Evolutionary conservation across 2,888 invertebrate genomes (phyloP).

Genomic region (Galerucella calmariensis): DNA sequence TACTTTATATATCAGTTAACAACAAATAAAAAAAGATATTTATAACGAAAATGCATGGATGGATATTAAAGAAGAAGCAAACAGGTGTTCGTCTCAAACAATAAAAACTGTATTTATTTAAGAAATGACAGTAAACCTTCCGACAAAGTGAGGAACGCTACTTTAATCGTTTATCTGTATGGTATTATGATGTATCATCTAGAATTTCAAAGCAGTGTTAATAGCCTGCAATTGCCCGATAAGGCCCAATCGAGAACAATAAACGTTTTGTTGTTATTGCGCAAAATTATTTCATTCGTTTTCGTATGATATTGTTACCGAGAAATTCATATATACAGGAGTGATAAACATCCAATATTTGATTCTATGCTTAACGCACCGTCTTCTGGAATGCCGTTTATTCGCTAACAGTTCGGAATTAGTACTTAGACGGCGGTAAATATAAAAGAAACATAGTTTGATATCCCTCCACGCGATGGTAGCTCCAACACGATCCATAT

Average conservation of each 20-base stretch:
- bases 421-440: too few relatives aligned
- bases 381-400: background rate
- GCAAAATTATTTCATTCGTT: slow-evolving; percentile 47
- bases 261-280: slow-evolving; percentile 46
- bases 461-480: too few relatives aligned
- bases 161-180: slow-evolving; percentile 56
- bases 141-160: slow-evolving; percentile 55
- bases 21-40: slow-evolving; percentile 42
- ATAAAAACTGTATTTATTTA: slow-evolving; percentile 48
- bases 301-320: slow-evolving; percentile 40
- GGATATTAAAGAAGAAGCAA: slow-evolving; percentile 44
- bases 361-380: slow-evolving; percentile 3
- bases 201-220: slow-evolving; percentile 56
- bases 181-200: slow-evolving; percentile 57
- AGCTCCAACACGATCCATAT: too few relatives aligned
- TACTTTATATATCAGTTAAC: slow-evolving; percentile 30
- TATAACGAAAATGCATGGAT: slow-evolving; percentile 40
- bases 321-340: slow-evolving; percentile 36
- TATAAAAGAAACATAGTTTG: too few relatives aligned
- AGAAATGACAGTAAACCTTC: slow-evolving; percentile 49
- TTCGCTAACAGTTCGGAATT: background rate
- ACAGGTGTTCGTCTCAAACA: slow-evolving; percentile 49
- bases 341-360: slow-evolving; percentile 31
- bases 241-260: slow-evolving; percentile 44
- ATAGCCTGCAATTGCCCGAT: slow-evolving; percentile 49